A percentile compares a stretch with the other conserved stretches of the same genome.
These are phyloP conservation scores for Glossosoma conforme DNA, from an alignment of 1,140 invertebrate species.

Conservation along the genomic window DNA sequence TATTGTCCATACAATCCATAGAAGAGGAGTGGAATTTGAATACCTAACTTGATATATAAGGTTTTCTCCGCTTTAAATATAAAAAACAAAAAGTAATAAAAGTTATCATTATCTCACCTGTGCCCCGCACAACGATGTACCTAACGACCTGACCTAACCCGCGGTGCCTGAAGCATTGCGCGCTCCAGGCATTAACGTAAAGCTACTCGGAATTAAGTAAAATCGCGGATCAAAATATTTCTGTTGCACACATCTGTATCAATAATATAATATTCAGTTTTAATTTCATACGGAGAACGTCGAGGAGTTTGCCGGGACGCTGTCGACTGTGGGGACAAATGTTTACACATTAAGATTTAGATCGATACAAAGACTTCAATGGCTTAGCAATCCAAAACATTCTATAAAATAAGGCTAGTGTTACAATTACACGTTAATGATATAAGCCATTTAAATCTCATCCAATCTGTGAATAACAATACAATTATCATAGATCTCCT, in stretches of 20 bases:
- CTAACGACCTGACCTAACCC: slow-evolving; percentile 48
- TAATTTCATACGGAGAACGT: slow-evolving; percentile 25
- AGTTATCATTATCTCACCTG: slow-evolving; percentile 52
- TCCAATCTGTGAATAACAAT: too few species aligned
- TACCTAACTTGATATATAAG: slow-evolving; percentile 11
- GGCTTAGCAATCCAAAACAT: slow-evolving; percentile 13
- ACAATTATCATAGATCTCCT: too few species aligned
- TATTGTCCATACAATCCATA: too few species aligned
- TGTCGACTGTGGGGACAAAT: slow-evolving; percentile 54
- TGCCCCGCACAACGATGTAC: slow-evolving; percentile 44
- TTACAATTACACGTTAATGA: too few species aligned
- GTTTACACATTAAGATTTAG: slow-evolving; percentile 29
- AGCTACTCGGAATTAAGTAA: slow-evolving; percentile 26
- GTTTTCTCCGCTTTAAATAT: slow-evolving; percentile 11
- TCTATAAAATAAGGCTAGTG: not conserved
- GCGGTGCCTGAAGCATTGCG: slow-evolving; percentile 53
- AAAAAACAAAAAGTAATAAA: slow-evolving; percentile 35
- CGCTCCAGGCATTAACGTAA: slow-evolving; percentile 41
- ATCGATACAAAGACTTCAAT: slow-evolving; percentile 24
- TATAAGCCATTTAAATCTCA: slow-evolving; percentile 23
- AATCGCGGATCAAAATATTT: slow-evolving; percentile 19
- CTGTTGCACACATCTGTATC: slow-evolving; percentile 22
- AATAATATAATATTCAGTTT: slow-evolving; percentile 20
- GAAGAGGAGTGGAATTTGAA: not conserved
- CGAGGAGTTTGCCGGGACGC: slow-evolving; percentile 40